Evolutionary conservation across 2,888 invertebrate genomes (phyloP).

Genomic region (Pristionchus japonicus): DNA sequence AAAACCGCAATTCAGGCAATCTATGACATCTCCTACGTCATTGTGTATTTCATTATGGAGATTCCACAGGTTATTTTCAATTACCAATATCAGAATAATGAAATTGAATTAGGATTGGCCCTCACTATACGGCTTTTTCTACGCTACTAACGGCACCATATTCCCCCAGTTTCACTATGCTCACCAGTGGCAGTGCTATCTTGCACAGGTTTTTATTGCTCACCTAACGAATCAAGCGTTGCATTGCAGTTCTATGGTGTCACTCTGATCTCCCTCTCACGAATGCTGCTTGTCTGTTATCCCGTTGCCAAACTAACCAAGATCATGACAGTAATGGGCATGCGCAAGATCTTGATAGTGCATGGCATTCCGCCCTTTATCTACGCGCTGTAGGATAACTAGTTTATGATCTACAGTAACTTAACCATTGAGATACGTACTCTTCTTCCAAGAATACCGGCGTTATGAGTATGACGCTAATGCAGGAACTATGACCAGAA

Average conservation of each 20-base stretch:
- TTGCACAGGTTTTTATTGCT: neutral
- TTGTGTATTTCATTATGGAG: neutral
- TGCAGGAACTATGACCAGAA: neutral
- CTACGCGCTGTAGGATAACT: neutral
- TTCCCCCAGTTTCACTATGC: neutral
- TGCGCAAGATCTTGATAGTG: neutral
- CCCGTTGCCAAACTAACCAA: neutral
- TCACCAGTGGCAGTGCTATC: neutral
- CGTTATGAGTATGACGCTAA: neutral
- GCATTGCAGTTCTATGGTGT: neutral
- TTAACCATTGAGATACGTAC: neutral
- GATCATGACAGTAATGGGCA: neutral
- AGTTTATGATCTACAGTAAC: neutral
- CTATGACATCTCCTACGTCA: neutral
- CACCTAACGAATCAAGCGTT: too few species aligned
- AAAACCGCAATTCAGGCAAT: neutral
- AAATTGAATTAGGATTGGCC: neutral
- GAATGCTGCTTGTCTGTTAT: neutral
- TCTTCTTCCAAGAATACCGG: neutral
- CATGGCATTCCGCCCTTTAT: neutral
- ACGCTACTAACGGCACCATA: neutral
- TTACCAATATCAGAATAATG: too few species aligned
- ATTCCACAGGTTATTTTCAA: neutral
- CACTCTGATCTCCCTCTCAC: neutral
- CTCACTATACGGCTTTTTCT: neutral